These are phyloP conservation scores for Enteromius paludinosus DNA, from an alignment of 2,797 vertebrate species.

Conservation along the genomic window DNA sequence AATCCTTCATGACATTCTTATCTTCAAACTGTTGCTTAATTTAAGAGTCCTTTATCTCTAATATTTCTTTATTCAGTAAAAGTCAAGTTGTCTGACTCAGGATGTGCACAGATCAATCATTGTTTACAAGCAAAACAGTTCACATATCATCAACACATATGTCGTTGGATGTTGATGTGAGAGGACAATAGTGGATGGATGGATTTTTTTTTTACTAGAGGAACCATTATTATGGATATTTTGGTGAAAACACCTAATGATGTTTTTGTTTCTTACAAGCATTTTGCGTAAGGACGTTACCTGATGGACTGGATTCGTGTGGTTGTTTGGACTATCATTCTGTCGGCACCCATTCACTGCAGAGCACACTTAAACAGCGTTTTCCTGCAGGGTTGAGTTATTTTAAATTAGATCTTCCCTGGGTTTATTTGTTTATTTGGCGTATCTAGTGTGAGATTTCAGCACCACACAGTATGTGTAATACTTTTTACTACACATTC, in stretches of 20 bases:
- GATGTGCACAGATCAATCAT: not conserved
- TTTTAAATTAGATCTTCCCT: not conserved
- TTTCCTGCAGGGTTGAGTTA: not conserved
- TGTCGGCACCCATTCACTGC: not conserved
- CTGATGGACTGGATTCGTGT: not conserved
- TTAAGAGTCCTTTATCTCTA: not conserved
- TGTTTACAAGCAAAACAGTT: not conserved
- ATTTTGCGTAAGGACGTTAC: not conserved
- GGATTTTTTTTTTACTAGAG: not conserved
- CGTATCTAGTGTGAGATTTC: not conserved
- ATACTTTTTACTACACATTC: not conserved
- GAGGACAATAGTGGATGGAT: no score
- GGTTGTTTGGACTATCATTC: not conserved
- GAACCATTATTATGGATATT: not conserved
- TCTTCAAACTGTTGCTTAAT: not conserved
- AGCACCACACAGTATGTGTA: not conserved
- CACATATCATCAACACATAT: not conserved
- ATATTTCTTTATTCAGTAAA: not conserved
- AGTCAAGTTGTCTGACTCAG: not conserved
- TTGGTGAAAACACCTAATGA: not conserved
- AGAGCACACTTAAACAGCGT: not conserved
- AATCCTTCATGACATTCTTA: not conserved
- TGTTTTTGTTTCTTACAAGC: not conserved
- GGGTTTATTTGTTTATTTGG: constrained; percentile 6
- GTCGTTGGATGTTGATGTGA: not conserved